Conservation (phyloP, 2,797 vertebrate genomes). For the Pseudomugil gertrudae region DNA sequence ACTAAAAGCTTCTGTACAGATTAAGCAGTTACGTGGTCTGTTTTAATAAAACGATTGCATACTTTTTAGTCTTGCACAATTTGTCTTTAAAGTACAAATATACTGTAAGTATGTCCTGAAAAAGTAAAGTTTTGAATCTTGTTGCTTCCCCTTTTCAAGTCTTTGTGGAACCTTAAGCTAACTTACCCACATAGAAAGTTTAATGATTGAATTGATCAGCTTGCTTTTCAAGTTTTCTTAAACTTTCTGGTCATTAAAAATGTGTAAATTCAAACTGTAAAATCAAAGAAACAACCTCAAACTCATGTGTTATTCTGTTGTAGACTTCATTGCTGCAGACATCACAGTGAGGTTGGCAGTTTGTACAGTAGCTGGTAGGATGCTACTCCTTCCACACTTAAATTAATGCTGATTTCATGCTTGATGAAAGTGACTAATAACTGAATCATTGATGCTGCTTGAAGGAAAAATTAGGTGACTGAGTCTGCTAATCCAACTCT, state of each 20-base stretch:
- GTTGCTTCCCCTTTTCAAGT: neutral
- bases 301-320: constrained; percentile 6
- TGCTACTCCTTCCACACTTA: constrained; percentile 43
- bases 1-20: neutral
- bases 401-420: constrained; percentile 54
- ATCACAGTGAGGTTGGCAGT: neutral
- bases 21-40: constrained; percentile 4
- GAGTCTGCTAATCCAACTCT: constrained; percentile 38
- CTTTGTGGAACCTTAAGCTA: constrained; percentile 8
- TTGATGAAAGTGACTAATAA: constrained; percentile 36
- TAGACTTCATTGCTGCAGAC: constrained; percentile 9
- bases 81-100: neutral
- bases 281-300: neutral
- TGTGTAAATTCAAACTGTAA: neutral
- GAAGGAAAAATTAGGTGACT: constrained; percentile 38
- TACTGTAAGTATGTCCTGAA: neutral
- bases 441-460: constrained; percentile 66
- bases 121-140: neutral
- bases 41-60: constrained; percentile 1
- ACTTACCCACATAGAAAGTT: neutral
- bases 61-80: neutral
- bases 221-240: neutral
- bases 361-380: constrained; percentile 18
- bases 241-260: neutral
- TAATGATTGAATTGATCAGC: neutral